These are phyloP conservation scores for Brachylomia viminalis DNA, from an alignment of 2,888 invertebrate genomes.

Conservation along the genomic window DNA sequence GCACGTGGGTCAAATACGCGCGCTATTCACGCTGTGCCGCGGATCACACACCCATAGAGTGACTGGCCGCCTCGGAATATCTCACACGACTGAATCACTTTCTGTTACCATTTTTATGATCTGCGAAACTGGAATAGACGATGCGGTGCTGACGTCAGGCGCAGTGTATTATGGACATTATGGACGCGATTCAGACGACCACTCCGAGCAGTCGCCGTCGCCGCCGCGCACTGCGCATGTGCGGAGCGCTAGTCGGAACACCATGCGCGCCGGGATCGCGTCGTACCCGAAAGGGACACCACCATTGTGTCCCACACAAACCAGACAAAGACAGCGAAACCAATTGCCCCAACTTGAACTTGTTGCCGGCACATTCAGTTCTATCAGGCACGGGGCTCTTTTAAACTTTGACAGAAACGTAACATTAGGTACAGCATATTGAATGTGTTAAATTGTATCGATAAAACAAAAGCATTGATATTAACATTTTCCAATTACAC, in stretches of 20 bases:
- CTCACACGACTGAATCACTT: slow-evolving; percentile 85
- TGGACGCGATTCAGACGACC: slow-evolving; percentile 74
- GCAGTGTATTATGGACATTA: slow-evolving; percentile 67
- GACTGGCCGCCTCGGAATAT: slow-evolving; percentile 75
- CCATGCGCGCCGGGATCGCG: slow-evolving; percentile 42
- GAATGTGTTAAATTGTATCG: slow-evolving; percentile 1
- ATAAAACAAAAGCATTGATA: slow-evolving; percentile 5
- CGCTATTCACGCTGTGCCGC: slow-evolving; percentile 61
- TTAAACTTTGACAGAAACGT: slow-evolving; percentile 40
- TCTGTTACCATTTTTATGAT: slow-evolving; percentile 85
- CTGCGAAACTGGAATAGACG: slow-evolving; percentile 81
- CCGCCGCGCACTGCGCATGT: slow-evolving; percentile 79
- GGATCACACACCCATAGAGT: slow-evolving; percentile 62
- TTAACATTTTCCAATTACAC: slow-evolving; percentile 6
- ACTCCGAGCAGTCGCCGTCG: slow-evolving; percentile 75
- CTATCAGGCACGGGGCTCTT: no score
- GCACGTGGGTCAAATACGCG: slow-evolving; percentile 79
- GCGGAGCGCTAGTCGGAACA: slow-evolving; percentile 53
- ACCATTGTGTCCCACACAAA: slow-evolving; percentile 33
- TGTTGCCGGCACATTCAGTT: slow-evolving; percentile 56
- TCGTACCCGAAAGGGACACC: slow-evolving; percentile 66
- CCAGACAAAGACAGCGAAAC: slow-evolving; percentile 68
- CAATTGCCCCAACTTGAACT: slow-evolving; percentile 60
- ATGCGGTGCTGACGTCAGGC: slow-evolving; percentile 76
- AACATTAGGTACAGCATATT: slow-evolving; percentile 14